Base-by-base conservation (phyloP, 2,113 vertebrate species). In the Cranoglanis bouderius region DNA sequence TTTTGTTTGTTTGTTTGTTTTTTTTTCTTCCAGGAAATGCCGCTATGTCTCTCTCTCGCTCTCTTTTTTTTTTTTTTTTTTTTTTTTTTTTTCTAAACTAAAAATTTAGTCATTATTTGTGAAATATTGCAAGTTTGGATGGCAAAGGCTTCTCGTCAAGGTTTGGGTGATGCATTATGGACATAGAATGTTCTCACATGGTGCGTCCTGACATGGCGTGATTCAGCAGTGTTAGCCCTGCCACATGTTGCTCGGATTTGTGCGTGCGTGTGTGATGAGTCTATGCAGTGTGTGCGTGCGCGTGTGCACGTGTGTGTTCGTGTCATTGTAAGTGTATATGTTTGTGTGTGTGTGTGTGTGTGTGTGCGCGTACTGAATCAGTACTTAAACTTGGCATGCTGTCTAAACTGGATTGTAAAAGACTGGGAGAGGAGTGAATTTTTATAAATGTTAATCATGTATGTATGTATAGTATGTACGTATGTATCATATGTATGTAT, bases 341-440 rank as follows among this genome's bases (percentile, higher is more conserved):
- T 90, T 87, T 29, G 14, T 12, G 18, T 21, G 78, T 55, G 18
- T 53, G 6, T 53, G 77, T n/a, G 26, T 32, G 77, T 18, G n/a
- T 29, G 75, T 59, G 88, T 70, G 88, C 49, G 70, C 57, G 82
- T 96, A 95, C 95, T 96, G 95, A 95, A 95, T 95, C 94, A 95
- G 95, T 96, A 95, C 95, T 95, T 93, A 91, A 92, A 92, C 93
- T 94, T 92, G 93, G 95, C 94, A 94, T 95, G 95, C 93, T 88
- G 93, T 95, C 91, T 90, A 92, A 94, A 94, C 94, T 94, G 93
- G 92, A 92, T 90, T 94, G 91, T 95, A 90, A 93, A 92, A 93
- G 92, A 94, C 92, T 89, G 90, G 92, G 72, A 85, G 90, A 89
- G 90, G 70, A 61, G 55, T 72, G 67, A 8, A 89, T 82, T 89